phyloP scores from a whole-genome alignment of 2,113 vertebrate genomes.

The Cheirogaleus medius region DNA sequence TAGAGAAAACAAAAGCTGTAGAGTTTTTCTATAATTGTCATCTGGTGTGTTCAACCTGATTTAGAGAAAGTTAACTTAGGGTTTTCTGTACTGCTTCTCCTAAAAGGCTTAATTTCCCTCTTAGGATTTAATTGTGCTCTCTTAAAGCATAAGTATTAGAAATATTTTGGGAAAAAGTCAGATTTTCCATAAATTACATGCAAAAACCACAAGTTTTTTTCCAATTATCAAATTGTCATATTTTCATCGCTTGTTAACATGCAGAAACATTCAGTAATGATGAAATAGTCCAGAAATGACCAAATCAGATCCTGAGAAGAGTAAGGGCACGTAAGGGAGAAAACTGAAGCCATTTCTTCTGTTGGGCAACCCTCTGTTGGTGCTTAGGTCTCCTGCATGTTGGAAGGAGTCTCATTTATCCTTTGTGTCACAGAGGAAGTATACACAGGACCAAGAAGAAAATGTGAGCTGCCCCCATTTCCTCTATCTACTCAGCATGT shows the following conservation, averaged over 20 bases:
- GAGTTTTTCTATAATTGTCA: not conserved
- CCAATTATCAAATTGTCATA: not conserved
- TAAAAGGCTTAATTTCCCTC: not conserved
- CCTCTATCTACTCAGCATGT: not conserved
- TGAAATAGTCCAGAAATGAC: not conserved
- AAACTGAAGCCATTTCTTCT: not conserved
- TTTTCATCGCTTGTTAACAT: not conserved
- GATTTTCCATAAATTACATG: slow-evolving; percentile 15
- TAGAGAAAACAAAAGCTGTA: not conserved
- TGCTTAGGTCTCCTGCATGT: not conserved
- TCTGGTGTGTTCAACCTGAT: not conserved
- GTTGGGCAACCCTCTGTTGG: not conserved
- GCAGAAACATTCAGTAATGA: not conserved
- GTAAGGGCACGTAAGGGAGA: not conserved
- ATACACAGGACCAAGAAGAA: not conserved
- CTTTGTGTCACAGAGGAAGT: too few relatives aligned
- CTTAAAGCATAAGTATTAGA: not conserved
- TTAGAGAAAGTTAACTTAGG: not conserved
- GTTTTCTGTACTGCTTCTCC: not conserved
- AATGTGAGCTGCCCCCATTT: accelerated
- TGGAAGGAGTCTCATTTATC: not conserved
- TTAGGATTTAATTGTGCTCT: not conserved
- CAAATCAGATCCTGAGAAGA: not conserved
- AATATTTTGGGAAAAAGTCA: not conserved
- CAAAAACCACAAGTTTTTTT: not conserved